These are phyloP conservation scores for Eupithecia dodoneata DNA, from an alignment of 2,888 invertebrate species.

Conservation along the genomic window DNA sequence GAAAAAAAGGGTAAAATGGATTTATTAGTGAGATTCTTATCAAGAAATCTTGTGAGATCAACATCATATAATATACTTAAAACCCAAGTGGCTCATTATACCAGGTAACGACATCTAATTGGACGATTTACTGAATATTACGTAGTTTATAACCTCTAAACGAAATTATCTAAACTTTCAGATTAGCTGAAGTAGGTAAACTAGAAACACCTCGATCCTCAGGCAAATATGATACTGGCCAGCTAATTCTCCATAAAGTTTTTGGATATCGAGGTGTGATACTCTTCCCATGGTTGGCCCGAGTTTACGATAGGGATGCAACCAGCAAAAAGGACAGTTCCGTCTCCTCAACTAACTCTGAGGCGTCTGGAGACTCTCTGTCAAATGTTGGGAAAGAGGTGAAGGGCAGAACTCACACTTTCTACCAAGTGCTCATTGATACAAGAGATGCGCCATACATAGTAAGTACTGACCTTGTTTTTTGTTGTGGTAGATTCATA, in stretches of 20 bases:
- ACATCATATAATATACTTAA: conserved; percentile 71
- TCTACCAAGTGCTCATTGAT: conserved; percentile 99
- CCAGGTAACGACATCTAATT: conserved; percentile 61
- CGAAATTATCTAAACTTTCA: conserved; percentile 61
- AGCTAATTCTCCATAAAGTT: conserved; percentile 97
- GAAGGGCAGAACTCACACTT: conserved; percentile 95
- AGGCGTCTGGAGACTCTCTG: conserved; percentile 67
- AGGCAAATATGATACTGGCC: conserved; percentile 97
- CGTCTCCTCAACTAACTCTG: conserved; percentile 59
- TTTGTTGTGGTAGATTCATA: conserved; percentile 10
- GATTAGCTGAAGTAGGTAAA: conserved; percentile 97
- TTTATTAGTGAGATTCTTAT: conserved; percentile 77
- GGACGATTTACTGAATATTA: conserved; percentile 46
- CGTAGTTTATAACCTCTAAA: conserved; percentile 69
- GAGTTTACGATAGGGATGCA: conserved; percentile 96
- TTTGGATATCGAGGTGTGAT: conserved; percentile 99
- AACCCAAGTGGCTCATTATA: conserved; percentile 76
- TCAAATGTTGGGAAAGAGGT: conserved; percentile 91
- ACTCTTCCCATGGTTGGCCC: conserved; percentile 97
- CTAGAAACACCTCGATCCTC: conserved; percentile 93
- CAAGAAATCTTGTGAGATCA: conserved; percentile 67
- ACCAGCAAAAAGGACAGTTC: conserved; percentile 86
- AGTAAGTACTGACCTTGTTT: conserved; percentile 84
- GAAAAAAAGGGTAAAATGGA: conserved; percentile 81
- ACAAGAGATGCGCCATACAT: conserved; percentile 98